Base-by-base conservation (phyloP, 64 coral and sea anemone species). In the Orbicella faveolata region DNA sequence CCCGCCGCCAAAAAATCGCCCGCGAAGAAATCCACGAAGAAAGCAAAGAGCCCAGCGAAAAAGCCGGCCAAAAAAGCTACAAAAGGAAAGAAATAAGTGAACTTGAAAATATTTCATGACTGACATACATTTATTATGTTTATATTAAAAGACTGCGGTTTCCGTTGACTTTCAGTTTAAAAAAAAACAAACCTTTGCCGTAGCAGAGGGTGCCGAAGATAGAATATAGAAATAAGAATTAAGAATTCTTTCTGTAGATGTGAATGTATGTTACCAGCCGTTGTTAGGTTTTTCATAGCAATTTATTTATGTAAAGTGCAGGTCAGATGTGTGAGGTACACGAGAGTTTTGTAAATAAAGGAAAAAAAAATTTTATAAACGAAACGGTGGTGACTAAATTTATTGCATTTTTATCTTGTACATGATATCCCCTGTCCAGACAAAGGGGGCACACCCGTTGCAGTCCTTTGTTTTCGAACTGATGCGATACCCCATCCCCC, bases 21-120 rank as follows among this genome's bases (percentile, higher is more conserved):
- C 8, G 89, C 84, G 21, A 76, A 79, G 73, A 17, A 93, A 20
- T 21, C 94, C 2, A 25, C 83, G 1, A 92, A 89, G 64, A 92
- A 92, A 53, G 23, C 78, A 48, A 90, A 88, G 64, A 90, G 84
- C 21, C 77, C 79, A 12, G 21, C 63, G 7, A 95, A 95, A 68
- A 95, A 95, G 54, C 41, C 41, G 6, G 41, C 41, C 41, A 48
- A 48, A 5, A 48, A 48, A 48, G 41, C 41, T 48, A 3, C 41
- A 48, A 16, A 63, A 12, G 37, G 9, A 21, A 67, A 84, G 39
- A 84, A 84, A 69, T 84, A 67, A 84, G 34, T 51, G 34, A 17
- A 84, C n/a, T 44, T 34, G 68, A 34, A 51, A 48, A 51, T 17
- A 70, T 52, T 26, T 85, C 21, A 33, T 64, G 61, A 73, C 82